A percentile compares a stretch with the other conserved stretches of the same genome.
These are phyloP conservation scores for Gymnodraco acuticeps DNA, from an alignment of 2,797 vertebrate species.

Conservation along the genomic window DNA sequence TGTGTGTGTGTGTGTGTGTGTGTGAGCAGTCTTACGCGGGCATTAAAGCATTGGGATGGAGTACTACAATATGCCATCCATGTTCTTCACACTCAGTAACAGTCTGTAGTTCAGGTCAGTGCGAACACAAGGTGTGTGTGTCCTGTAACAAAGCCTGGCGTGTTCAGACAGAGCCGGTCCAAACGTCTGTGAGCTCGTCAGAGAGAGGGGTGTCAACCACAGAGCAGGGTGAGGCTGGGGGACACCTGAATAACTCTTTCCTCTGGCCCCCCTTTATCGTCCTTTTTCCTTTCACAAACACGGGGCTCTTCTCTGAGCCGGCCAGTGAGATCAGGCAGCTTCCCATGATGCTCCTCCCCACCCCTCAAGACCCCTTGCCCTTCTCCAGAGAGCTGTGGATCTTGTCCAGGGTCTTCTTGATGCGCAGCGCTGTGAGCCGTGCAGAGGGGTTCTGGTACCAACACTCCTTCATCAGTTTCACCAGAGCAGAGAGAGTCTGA, in stretches of 20 bases:
- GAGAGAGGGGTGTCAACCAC: conserved; percentile 49
- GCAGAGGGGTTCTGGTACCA: conserved; percentile 91
- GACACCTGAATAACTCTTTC: conserved; percentile 28
- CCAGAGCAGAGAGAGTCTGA: conserved; percentile 87
- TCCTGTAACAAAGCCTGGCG: conserved; percentile 37
- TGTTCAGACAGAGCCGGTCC: conserved; percentile 5
- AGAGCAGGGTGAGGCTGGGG: conserved; percentile 53
- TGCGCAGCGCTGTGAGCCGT: conserved; percentile 87
- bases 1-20: conserved; percentile 9
- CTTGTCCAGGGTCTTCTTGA: conserved; percentile 90
- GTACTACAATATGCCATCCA: conserved; percentile 39
- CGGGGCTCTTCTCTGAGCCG: conserved; percentile 9
- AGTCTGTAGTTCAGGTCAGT: conserved; percentile 57
- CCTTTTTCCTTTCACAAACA: conserved; percentile 6
- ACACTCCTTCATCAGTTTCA: conserved; percentile 90
- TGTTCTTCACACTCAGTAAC: conserved; percentile 57
- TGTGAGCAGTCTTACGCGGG: conserved; percentile 49
- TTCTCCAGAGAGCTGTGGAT: conserved; percentile 88
- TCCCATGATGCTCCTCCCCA: conserved; percentile 26
- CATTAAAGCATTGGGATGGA: conserved; percentile 55
- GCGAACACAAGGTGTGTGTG: conserved; percentile 36
- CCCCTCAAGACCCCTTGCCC: conserved; percentile 84
- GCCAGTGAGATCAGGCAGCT: conserved; percentile 33
- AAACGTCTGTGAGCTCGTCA: conserved; percentile 46
- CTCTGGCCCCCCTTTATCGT: conserved; percentile 8